Evolutionary conservation across 2,113 vertebrate genomes (phyloP).

Genomic region (Acanthisitta chloris): DNA sequence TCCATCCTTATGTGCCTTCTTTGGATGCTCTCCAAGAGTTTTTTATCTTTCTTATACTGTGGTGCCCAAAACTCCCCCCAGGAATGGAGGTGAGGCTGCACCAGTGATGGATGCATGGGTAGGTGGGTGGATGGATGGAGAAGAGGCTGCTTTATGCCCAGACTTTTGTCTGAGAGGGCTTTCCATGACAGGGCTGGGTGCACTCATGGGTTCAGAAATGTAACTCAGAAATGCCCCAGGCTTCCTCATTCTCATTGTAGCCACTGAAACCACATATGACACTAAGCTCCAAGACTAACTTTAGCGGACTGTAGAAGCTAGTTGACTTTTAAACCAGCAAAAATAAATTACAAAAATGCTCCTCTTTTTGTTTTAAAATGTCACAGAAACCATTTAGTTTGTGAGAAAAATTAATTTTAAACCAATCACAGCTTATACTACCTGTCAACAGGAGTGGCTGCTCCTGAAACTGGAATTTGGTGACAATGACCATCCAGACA

Average conservation of each 20-base stretch:
- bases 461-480: background rate
- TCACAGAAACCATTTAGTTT: background rate
- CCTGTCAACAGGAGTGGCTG: background rate
- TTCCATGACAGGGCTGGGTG: background rate
- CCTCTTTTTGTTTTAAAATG: background rate
- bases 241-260: fast-evolving
- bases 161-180: background rate
- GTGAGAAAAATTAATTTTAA: background rate
- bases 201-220: background rate
- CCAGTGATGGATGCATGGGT: background rate
- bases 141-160: background rate
- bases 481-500: background rate
- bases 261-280: fast-evolving
- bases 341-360: background rate
- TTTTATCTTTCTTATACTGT: background rate
- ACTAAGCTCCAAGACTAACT: background rate
- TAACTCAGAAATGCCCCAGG: background rate
- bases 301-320: background rate
- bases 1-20: background rate
- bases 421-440: fast-evolving
- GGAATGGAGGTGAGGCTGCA: fast-evolving
- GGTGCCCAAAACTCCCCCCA: background rate
- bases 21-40: background rate
- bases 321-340: background rate
- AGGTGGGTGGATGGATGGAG: background rate